Evolutionary conservation across 2,797 vertebrate species (phyloP).

Genomic region (Gastrophryne carolinensis): DNA sequence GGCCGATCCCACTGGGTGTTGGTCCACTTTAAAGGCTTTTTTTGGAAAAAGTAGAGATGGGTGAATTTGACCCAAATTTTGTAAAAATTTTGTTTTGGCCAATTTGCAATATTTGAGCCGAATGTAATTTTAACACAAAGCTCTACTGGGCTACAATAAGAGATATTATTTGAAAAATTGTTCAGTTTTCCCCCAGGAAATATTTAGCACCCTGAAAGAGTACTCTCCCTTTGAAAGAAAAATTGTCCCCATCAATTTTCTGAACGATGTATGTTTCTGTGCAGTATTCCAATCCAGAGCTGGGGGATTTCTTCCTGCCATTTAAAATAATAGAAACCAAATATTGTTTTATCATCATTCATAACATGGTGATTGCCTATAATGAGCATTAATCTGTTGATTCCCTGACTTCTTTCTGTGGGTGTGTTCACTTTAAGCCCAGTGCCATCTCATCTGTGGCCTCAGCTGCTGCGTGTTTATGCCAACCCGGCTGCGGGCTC

Average conservation of each 20-base stretch:
- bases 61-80: no score
- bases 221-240: background rate
- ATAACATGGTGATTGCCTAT: background rate
- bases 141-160: no score
- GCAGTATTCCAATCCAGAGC: background rate
- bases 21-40: no score
- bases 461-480: background rate
- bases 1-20: no score
- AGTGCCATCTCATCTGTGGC: background rate
- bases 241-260: background rate
- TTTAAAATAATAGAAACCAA: background rate
- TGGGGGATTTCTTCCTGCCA: background rate
- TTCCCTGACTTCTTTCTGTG: background rate
- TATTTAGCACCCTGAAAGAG: constrained; percentile 18
- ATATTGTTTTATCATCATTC: constrained; percentile 27
- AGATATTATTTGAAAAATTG: no score
- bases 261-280: background rate
- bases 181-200: no score
- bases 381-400: background rate
- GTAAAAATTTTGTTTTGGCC: no score
- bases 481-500: background rate
- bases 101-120: no score
- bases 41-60: no score
- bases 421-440: background rate
- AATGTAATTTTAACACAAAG: no score